Base-by-base conservation (phyloP, 2,888 invertebrate genomes). In the Biston betularia region DNA sequence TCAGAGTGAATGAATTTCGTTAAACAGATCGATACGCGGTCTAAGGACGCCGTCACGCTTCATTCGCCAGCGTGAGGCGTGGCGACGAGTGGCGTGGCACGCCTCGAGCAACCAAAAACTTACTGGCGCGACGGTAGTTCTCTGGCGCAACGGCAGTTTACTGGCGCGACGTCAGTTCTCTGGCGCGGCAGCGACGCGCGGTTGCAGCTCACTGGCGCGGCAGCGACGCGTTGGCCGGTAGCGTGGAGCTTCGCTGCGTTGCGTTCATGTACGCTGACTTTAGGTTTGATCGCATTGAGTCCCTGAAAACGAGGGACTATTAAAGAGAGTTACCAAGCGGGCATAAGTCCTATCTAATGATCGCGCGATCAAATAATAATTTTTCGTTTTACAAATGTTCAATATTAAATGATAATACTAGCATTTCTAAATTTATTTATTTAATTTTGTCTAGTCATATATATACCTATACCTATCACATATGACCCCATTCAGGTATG, bases 211-310 rank as follows among this genome's bases (percentile, higher is more conserved):
- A 93, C 86, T 90, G 92, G 71, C 95, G 95, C 93, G 95, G 95
- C 87, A 97, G 94, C 78, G 97, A 96, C 79, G 97, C 96, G 94
- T 97, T 97, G 84, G 97, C 97, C 83, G 98, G 98, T 89, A 98
- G 95, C 79, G 98, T 98, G 75, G 97, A 97, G 85, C 97, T 97
- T 92, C 97, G 96, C 94, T 97, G 97, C 70, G 92, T 90, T 76
- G 95, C 95, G 87, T 95, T 95, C 92, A 96, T 94, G 87, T 96
- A 96, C 81, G 96, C 95, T 75, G 96, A 95, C 93, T 96, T 97
- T 86, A 96, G 89, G 83, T 96, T 95, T 77, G 97, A 97, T 80
- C 97, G 95, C 85, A 97, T 97, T 45, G 97, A 97, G 87, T 97
- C 97, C 92, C 97, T 97, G 94, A 48, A 93, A 70, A 59, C 40